These are phyloP conservation scores for Habropoda laboriosa DNA, from an alignment of 1,140 invertebrate species.

Conservation along the genomic window DNA sequence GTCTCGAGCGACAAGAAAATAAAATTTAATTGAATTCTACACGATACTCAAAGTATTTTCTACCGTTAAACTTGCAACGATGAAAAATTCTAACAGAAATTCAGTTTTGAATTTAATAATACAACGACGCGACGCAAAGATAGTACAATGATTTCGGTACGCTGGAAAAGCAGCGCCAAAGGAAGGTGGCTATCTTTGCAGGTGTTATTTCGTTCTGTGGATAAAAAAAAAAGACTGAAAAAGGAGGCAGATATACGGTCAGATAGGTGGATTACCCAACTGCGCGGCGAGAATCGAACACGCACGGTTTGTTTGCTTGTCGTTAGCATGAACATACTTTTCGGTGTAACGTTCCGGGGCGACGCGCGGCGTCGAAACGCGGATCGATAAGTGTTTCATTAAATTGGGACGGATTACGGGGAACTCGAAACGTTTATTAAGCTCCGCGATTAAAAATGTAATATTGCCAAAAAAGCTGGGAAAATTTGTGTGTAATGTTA, in stretches of 20 bases:
- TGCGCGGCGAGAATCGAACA: slow-evolving; percentile 33
- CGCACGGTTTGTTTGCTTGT: slow-evolving; percentile 41
- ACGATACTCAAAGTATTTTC: too few species aligned
- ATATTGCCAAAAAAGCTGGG: too few species aligned
- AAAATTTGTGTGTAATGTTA: too few species aligned
- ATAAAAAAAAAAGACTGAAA: background rate
- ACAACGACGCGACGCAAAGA: too few species aligned
- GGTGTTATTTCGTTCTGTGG: slow-evolving; percentile 2
- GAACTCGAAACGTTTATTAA: background rate
- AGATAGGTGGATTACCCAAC: slow-evolving; percentile 23
- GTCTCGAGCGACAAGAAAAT: too few species aligned
- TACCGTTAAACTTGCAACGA: too few species aligned
- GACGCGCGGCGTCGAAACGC: background rate
- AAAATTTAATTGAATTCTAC: too few species aligned
- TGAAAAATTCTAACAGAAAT: too few species aligned
- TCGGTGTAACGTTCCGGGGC: slow-evolving; percentile 14
- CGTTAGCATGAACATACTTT: slow-evolving; percentile 45
- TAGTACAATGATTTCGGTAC: background rate
- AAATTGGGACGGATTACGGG: slow-evolving; percentile 1
- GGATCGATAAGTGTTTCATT: slow-evolving; percentile 39
- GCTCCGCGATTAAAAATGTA: background rate
- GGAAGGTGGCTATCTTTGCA: background rate
- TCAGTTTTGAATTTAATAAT: too few species aligned
- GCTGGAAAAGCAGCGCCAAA: background rate
- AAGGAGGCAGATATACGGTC: slow-evolving; percentile 1